These are phyloP conservation scores for Nothocercus nigrocapillus DNA, from an alignment of 2,113 vertebrate species.

Conservation along the genomic window DNA sequence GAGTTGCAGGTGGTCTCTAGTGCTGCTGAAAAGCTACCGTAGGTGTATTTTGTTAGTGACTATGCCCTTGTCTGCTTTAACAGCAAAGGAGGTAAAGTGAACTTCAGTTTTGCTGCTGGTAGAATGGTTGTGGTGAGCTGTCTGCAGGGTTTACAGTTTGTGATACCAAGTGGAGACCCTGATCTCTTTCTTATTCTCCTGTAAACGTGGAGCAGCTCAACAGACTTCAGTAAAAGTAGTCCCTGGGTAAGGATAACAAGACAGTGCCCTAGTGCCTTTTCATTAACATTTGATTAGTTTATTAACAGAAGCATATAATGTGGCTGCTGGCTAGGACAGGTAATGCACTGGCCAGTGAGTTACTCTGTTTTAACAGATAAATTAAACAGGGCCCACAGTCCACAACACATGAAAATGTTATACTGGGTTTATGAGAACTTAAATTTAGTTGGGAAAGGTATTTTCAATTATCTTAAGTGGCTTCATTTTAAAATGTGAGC, in stretches of 20 bases:
- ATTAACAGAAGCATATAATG: neutral
- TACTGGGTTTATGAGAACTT: neutral
- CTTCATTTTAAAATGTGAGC: neutral
- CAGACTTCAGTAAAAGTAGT: neutral
- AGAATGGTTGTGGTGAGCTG: neutral
- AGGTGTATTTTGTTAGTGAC: neutral
- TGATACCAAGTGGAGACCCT: neutral
- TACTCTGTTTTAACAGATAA: neutral
- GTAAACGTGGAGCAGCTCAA: neutral
- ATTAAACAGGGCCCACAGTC: accelerated
- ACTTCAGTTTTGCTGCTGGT: neutral
- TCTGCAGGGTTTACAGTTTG: neutral
- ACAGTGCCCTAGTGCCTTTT: neutral
- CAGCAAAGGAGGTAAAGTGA: neutral
- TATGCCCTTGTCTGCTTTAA: neutral
- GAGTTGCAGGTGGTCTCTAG: neutral
- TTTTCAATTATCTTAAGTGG: neutral
- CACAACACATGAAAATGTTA: accelerated
- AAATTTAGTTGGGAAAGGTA: neutral
- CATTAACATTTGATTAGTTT: neutral
- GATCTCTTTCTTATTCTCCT: neutral
- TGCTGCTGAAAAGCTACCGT: accelerated
- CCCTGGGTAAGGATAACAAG: neutral
- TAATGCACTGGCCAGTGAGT: accelerated
- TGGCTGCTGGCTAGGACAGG: neutral